phyloP scores from a whole-genome alignment of 1,140 invertebrate genomes.

The Andrena cerasifolii region DNA sequence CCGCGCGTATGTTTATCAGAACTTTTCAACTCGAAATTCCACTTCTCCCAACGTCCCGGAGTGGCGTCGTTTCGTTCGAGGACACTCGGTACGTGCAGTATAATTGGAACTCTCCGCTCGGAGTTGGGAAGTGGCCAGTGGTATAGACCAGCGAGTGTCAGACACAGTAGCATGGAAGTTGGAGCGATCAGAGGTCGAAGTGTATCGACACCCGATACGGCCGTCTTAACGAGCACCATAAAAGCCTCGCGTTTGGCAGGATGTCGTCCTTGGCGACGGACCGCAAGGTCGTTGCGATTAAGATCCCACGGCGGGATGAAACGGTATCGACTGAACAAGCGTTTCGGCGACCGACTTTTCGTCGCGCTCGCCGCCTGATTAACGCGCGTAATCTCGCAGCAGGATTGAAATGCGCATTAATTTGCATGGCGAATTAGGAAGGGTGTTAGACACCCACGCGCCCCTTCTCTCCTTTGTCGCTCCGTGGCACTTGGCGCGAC shows the following conservation, averaged over 20 bases:
- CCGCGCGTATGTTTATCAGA: no score
- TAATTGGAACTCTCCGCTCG: no score
- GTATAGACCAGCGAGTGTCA: neutral
- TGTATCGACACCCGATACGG: neutral
- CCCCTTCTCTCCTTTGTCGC: neutral
- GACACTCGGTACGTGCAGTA: no score
- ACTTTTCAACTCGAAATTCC: no score
- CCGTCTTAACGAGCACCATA: constrained; percentile 14
- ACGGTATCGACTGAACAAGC: constrained; percentile 18
- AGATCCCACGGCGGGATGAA: neutral
- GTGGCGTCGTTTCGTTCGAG: no score
- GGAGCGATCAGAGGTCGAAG: neutral
- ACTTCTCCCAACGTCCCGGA: no score
- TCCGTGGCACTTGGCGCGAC: neutral
- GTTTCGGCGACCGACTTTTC: constrained; percentile 1
- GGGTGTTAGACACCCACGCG: neutral
- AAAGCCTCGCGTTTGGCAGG: neutral
- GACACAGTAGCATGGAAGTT: neutral
- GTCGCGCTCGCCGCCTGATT: constrained; percentile 1
- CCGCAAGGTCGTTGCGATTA: neutral
- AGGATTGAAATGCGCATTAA: constrained; percentile 24
- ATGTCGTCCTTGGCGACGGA: neutral
- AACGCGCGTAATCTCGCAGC: constrained; percentile 10
- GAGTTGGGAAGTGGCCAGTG: neutral
- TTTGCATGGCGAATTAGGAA: constrained; percentile 18